Evolutionary conservation across 64 coral and sea anemone genomes (phyloP).

Genomic region (Montipora foliosa): DNA sequence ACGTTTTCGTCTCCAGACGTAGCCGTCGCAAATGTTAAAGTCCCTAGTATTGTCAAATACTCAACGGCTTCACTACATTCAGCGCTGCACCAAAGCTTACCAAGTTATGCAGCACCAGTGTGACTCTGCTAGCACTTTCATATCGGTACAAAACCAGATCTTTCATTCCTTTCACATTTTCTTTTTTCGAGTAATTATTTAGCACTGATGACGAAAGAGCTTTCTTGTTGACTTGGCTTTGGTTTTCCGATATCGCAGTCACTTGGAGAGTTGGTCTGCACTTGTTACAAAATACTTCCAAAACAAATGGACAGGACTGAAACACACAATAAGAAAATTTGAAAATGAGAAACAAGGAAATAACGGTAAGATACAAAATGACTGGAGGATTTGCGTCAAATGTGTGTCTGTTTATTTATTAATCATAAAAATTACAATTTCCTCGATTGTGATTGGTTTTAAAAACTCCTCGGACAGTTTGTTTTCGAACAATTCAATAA

Average conservation of each 20-base stretch:
- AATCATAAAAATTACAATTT: too few relatives aligned
- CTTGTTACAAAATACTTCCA: conserved; percentile 88
- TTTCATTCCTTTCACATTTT: conserved; percentile 92
- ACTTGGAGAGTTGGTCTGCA: conserved; percentile 80
- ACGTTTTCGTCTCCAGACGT: too few relatives aligned
- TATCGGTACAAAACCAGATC: conserved; percentile 92
- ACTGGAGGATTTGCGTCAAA: too few relatives aligned
- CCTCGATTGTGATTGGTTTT: too few relatives aligned
- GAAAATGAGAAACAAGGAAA: too few relatives aligned
- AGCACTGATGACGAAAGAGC: conserved; percentile 76
- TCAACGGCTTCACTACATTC: too few relatives aligned
- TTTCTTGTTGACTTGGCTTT: conserved; percentile 39
- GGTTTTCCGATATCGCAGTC: conserved; percentile 39
- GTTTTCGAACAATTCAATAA: too few relatives aligned
- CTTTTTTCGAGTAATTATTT: conserved; percentile 64
- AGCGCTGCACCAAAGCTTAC: conserved; percentile 6
- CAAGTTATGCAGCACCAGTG: conserved; percentile 83
- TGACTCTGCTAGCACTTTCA: conserved; percentile 66
- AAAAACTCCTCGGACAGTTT: too few relatives aligned
- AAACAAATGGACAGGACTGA: conserved; percentile 80
- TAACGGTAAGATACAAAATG: not conserved
- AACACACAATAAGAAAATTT: not conserved
- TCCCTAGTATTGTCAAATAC: too few relatives aligned
- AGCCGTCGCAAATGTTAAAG: too few relatives aligned
- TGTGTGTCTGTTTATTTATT: too few relatives aligned